phyloP scores from a whole-genome alignment of 2,113 vertebrate species.

The Proteles cristata region DNA sequence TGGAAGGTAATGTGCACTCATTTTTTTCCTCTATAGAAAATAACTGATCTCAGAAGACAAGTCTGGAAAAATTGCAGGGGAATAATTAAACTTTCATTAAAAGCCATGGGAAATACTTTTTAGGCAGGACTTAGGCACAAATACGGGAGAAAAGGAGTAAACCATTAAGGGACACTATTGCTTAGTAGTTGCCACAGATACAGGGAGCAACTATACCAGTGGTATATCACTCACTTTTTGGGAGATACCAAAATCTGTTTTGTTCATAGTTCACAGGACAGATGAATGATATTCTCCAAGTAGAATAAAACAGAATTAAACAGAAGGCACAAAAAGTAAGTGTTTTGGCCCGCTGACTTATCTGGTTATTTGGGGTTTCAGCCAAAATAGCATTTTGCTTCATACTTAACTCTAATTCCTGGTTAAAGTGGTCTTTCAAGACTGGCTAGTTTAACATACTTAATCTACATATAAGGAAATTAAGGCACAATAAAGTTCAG shows the following conservation, averaged over 20 bases:
- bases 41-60: slow-evolving; percentile 32
- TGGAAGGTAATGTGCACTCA: neutral
- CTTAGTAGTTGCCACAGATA: neutral
- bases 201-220: neutral
- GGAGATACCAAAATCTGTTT: neutral
- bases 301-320: neutral
- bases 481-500: neutral
- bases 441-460: neutral
- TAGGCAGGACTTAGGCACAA: neutral
- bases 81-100: slow-evolving; percentile 3
- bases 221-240: neutral
- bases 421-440: neutral
- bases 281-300: neutral
- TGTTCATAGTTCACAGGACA: neutral
- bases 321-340: neutral
- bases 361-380: neutral
- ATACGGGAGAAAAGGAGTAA: neutral
- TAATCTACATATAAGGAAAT: slow-evolving; percentile 23
- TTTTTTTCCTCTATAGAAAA: neutral
- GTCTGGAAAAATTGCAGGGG: neutral
- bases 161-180: neutral
- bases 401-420: neutral
- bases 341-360: neutral
- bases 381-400: neutral
- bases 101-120: neutral